phyloP scores from a whole-genome alignment of 1,140 invertebrate species.

The Anastrepha ludens region DNA sequence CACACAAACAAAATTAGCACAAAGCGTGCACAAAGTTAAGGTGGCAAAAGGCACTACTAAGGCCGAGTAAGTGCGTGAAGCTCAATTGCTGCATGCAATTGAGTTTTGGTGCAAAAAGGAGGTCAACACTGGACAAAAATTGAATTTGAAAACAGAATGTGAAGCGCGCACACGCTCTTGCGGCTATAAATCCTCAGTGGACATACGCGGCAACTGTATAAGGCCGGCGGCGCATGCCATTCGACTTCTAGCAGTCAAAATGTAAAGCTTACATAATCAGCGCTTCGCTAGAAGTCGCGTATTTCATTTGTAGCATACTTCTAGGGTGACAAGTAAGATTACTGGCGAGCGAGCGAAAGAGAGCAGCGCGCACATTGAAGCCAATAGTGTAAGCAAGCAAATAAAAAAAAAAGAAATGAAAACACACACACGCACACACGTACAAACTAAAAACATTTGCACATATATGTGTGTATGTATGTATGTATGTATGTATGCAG shows the following conservation, averaged over 20 bases:
- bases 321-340: neutral
- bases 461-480: neutral
- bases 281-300: neutral
- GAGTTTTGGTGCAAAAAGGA: neutral
- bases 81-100: neutral
- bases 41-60: conserved; percentile 4
- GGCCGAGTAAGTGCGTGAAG: neutral
- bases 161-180: neutral
- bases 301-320: conserved; percentile 22
- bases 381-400: no score
- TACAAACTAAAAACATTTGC: neutral
- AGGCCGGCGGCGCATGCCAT: neutral
- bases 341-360: neutral
- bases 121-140: neutral
- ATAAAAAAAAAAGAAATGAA: no score
- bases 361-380: neutral
- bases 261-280: neutral
- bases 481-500: neutral
- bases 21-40: neutral
- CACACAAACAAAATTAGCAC: neutral
- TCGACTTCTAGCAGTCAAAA: conserved; percentile 2
- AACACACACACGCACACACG: neutral
- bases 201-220: neutral
- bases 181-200: conserved; percentile 32
- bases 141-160: conserved; percentile 20